These are phyloP conservation scores for Ceratothoa steindachneri DNA, from an alignment of 2,888 invertebrate species.

Conservation along the genomic window DNA sequence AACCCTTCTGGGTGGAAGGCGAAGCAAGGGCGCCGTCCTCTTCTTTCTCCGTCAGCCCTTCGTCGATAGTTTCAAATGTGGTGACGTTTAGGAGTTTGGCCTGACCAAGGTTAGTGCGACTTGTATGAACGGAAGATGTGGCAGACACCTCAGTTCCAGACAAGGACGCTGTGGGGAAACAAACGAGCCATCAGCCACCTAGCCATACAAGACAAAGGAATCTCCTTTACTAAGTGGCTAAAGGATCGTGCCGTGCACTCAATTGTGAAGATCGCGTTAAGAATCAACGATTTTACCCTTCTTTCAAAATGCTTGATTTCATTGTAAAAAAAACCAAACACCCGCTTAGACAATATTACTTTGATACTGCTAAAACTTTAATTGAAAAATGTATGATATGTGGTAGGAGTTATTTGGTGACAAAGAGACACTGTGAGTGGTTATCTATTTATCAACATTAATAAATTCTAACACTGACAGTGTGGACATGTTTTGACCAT, in stretches of 20 bases:
- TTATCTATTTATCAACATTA: too few relatives aligned
- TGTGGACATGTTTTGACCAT: too few relatives aligned
- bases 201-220: background rate
- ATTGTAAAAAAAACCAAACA: too few relatives aligned
- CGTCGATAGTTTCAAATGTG: conserved; percentile 47
- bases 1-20: conserved; percentile 17
- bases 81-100: conserved; percentile 44
- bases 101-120: conserved; percentile 22
- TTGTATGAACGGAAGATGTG: conserved; percentile 6
- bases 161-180: conserved; percentile 5
- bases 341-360: too few relatives aligned
- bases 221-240: background rate
- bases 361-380: too few relatives aligned
- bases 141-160: conserved; percentile 4
- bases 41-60: conserved; percentile 32
- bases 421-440: too few relatives aligned
- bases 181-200: background rate
- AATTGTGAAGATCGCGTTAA: too few relatives aligned
- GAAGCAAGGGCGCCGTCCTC: conserved; percentile 27
- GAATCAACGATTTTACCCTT: too few relatives aligned
- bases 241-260: background rate
- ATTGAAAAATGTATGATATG: too few relatives aligned
- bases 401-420: too few relatives aligned
- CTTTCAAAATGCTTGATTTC: too few relatives aligned
- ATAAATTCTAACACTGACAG: too few relatives aligned